Conservation (phyloP, 1,140 invertebrate species). For the Calephelis nemesis region DNA sequence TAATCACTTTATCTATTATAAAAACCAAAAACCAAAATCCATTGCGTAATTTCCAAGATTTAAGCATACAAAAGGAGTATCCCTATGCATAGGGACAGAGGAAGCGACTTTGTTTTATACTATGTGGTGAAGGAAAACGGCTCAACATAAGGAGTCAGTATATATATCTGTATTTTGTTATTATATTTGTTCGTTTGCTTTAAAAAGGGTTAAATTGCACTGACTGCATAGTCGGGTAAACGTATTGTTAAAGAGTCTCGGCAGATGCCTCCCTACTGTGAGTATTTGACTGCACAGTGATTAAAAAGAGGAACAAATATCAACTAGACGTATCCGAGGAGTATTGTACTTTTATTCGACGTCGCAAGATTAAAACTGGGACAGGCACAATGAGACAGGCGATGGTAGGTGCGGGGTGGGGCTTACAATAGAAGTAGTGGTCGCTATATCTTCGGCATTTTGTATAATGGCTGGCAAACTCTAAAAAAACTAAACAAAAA, state of each 20-base stretch:
- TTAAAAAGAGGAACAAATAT: conserved; percentile 27
- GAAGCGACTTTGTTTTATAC: too few species aligned
- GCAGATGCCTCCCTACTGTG: neutral
- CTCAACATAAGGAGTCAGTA: too few species aligned
- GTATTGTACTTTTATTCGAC: conserved; percentile 28
- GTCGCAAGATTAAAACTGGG: conserved; percentile 27
- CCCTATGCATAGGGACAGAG: too few species aligned
- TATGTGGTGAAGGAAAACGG: too few species aligned
- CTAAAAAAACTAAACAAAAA: too few species aligned
- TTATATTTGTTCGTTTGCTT: neutral
- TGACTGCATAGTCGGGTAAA: neutral
- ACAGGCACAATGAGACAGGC: conserved; percentile 25
- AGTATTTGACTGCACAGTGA: conserved; percentile 19
- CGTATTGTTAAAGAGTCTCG: neutral
- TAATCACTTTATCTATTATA: too few species aligned
- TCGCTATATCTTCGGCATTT: conserved; percentile 9
- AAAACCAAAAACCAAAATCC: too few species aligned
- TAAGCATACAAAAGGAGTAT: too few species aligned
- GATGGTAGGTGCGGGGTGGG: conserved; percentile 19
- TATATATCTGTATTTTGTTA: too few species aligned
- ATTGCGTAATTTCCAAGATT: too few species aligned
- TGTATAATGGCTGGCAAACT: conserved; percentile 3
- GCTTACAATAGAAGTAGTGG: conserved; percentile 21
- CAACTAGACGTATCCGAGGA: conserved; percentile 25
- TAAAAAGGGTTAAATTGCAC: too few species aligned